phyloP scores from a whole-genome alignment of 2,888 invertebrate species.

The Dicyrtomina minuta region DNA sequence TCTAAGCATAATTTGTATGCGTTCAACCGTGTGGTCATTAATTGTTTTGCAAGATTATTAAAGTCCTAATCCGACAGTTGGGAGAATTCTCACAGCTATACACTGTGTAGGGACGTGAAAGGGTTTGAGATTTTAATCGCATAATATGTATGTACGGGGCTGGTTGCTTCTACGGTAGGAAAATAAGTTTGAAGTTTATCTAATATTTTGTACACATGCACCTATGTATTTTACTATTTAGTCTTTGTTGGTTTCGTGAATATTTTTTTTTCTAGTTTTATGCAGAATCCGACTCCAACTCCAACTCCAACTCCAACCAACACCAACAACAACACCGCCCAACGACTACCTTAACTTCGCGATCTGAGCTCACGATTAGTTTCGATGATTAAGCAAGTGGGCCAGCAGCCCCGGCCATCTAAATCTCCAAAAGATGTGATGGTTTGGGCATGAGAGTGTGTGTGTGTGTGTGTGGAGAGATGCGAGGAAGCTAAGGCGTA shows the following conservation, averaged over 20 bases:
- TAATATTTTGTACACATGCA: no score
- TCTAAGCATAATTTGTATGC: slow-evolving; percentile 31
- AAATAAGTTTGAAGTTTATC: no score
- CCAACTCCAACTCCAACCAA: background rate
- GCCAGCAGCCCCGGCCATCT: no score
- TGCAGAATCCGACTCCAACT: background rate
- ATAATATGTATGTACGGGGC: no score
- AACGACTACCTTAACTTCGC: no score
- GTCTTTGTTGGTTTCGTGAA: background rate
- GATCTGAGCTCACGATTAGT: no score
- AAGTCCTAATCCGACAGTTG: slow-evolving; percentile 29
- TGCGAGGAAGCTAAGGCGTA: background rate
- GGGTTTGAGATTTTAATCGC: slow-evolving; percentile 20
- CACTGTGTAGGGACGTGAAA: slow-evolving; percentile 8
- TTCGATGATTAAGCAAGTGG: no score
- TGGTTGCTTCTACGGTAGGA: no score
- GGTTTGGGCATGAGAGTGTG: no score
- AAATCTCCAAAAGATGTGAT: no score
- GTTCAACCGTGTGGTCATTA: slow-evolving; percentile 27
- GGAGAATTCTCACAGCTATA: slow-evolving; percentile 23
- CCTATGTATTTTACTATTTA: no score
- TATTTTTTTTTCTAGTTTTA: background rate
- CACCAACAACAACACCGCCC: no score
- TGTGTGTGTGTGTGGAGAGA: background rate
- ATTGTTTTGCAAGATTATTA: slow-evolving; percentile 30